Conservation (phyloP, 2,888 invertebrate genomes). For the Zaprionus obscuricornis region DNA sequence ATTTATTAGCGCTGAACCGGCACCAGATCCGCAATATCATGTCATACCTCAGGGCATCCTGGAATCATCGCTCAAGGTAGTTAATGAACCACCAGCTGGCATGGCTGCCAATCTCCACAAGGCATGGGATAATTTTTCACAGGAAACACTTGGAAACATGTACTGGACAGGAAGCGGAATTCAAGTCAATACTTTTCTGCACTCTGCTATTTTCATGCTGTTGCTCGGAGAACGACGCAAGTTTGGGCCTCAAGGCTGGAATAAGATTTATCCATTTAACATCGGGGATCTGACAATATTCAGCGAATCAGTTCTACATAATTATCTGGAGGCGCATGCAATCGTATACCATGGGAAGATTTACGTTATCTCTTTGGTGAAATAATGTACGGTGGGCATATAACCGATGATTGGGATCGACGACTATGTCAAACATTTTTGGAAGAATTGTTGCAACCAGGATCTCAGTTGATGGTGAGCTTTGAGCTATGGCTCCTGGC, state of each 20-base stretch:
- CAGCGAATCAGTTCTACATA: conserved; percentile 95
- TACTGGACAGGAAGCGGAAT: conserved; percentile 96
- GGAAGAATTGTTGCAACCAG: conserved; percentile 93
- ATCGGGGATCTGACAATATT: conserved; percentile 95
- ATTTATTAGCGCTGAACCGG: conserved; percentile 96
- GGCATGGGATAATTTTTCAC: conserved; percentile 95
- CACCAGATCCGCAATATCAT: conserved; percentile 87
- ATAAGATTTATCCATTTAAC: conserved; percentile 91
- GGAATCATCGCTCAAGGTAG: conserved; percentile 97
- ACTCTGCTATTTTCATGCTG: conserved; percentile 97
- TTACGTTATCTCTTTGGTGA: conserved; percentile 97
- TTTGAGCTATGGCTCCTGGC: conserved; percentile 91
- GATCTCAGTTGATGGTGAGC: too few species aligned
- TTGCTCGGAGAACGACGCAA: conserved; percentile 95
- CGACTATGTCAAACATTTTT: conserved; percentile 93
- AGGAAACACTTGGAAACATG: conserved; percentile 96
- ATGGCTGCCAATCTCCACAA: conserved; percentile 98
- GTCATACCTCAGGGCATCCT: conserved; percentile 93
- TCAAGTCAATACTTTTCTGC: conserved; percentile 95
- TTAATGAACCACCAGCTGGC: conserved; percentile 97
- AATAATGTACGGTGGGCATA: conserved; percentile 99
- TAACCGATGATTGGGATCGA: conserved; percentile 98
- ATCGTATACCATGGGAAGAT: conserved; percentile 97
- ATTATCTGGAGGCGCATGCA: conserved; percentile 96
- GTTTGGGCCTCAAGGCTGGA: conserved; percentile 98